phyloP scores from a whole-genome alignment of 2,888 invertebrate species.

The Sminthurides aquaticus region DNA sequence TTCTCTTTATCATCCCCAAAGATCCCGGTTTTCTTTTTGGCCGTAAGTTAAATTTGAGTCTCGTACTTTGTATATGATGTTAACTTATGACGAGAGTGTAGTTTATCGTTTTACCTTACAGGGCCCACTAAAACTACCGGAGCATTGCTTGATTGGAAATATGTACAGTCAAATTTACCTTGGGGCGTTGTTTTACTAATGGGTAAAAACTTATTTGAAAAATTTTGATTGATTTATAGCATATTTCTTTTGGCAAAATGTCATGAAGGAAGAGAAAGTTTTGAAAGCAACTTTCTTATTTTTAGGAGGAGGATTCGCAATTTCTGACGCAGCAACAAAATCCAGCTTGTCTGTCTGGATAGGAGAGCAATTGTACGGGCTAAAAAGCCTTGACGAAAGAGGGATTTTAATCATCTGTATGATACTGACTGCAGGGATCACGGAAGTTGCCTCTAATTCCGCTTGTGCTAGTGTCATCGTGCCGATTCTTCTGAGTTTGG shows the following conservation, averaged over 20 bases:
- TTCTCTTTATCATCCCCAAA: slow-evolving; percentile 77
- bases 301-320: slow-evolving; percentile 77
- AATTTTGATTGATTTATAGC: no score
- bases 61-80: no score
- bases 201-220: slow-evolving; percentile 24
- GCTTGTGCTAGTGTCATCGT: slow-evolving; percentile 82
- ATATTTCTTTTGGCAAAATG: no score
- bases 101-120: slow-evolving; percentile 1
- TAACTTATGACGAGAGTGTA: not conserved
- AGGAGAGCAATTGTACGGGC: slow-evolving; percentile 60
- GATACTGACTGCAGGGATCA: slow-evolving; percentile 68
- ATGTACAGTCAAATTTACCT: slow-evolving; percentile 74
- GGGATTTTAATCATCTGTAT: slow-evolving; percentile 68
- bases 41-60: slow-evolving; percentile 45
- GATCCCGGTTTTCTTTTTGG: slow-evolving; percentile 65
- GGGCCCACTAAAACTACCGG: slow-evolving; percentile 7
- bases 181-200: slow-evolving; percentile 56
- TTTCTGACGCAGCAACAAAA: slow-evolving; percentile 74
- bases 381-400: slow-evolving; percentile 57
- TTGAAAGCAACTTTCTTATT: slow-evolving; percentile 2
- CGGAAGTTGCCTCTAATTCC: slow-evolving; percentile 84
- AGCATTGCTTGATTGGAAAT: slow-evolving; percentile 57
- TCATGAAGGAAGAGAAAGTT: no score
- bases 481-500: slow-evolving; percentile 73
- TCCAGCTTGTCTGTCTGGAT: slow-evolving; percentile 71